Evolutionary conservation across 1,140 invertebrate species (phyloP).

Genomic region (fruit fly (Drosophila melanogaster)): Release_6_plus_ISO1_MT NT_037436.4:270501-271000

Average conservation of each 20-base stretch:
- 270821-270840: constrained; percentile 15
- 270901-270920: constrained; percentile 34
- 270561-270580: no score
- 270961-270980: constrained; percentile 42
- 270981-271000: constrained; percentile 44
- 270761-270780: neutral
- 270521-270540: neutral
- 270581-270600: no score
- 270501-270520: neutral
- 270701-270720: no score
- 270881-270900: constrained; percentile 50
- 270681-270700: neutral
- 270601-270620: neutral
- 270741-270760: neutral
- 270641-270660: no score
- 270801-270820: constrained; percentile 21
- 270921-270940: constrained; percentile 33
- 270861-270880: constrained; percentile 2
- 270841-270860: constrained; percentile 16
- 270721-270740: neutral
- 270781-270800: neutral
- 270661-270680: neutral
- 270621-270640: neutral
- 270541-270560: neutral
- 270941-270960: constrained; percentile 4